Percentiles rank a stretch among this genome's conserved stretches.
These are phyloP conservation scores for Arctia plantaginis DNA, from an alignment of 2,888 invertebrate species.

Conservation along the genomic window DNA sequence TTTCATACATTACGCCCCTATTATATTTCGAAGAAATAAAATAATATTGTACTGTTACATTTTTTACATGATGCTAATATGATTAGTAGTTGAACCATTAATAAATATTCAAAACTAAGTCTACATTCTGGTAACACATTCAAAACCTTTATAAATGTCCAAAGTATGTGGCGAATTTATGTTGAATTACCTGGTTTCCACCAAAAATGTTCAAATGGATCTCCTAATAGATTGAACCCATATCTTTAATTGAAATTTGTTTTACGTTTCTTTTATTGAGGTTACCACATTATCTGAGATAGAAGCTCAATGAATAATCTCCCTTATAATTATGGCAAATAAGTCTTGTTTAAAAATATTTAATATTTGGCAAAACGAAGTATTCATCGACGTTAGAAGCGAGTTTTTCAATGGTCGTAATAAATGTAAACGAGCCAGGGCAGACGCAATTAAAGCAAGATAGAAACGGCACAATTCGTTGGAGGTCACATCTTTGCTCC, in stretches of 20 bases:
- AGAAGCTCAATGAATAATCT: slow-evolving; percentile 13
- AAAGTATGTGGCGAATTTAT: too few relatives aligned
- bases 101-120: too few relatives aligned
- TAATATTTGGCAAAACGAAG: slow-evolving; percentile 32
- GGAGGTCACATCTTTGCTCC: slow-evolving; percentile 64
- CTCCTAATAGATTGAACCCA: too few relatives aligned
- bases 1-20: too few relatives aligned
- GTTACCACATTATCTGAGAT: background rate
- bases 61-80: too few relatives aligned
- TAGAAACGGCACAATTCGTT: slow-evolving; percentile 62
- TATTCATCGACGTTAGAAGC: slow-evolving; percentile 57
- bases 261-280: background rate
- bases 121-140: too few relatives aligned
- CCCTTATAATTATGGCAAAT: slow-evolving; percentile 28
- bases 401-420: slow-evolving; percentile 66
- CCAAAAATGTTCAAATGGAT: background rate
- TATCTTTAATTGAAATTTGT: too few relatives aligned
- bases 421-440: slow-evolving; percentile 72
- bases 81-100: too few relatives aligned
- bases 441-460: slow-evolving; percentile 70
- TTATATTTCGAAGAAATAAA: too few relatives aligned
- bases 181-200: background rate
- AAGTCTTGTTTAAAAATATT: slow-evolving; percentile 32
- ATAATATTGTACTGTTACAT: too few relatives aligned
- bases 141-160: too few relatives aligned